A percentile compares a stretch with the other conserved stretches of the same genome.
Evolutionary conservation across 2,113 vertebrate species (phyloP).

Genomic region (Dryoscopus gambensis): DNA sequence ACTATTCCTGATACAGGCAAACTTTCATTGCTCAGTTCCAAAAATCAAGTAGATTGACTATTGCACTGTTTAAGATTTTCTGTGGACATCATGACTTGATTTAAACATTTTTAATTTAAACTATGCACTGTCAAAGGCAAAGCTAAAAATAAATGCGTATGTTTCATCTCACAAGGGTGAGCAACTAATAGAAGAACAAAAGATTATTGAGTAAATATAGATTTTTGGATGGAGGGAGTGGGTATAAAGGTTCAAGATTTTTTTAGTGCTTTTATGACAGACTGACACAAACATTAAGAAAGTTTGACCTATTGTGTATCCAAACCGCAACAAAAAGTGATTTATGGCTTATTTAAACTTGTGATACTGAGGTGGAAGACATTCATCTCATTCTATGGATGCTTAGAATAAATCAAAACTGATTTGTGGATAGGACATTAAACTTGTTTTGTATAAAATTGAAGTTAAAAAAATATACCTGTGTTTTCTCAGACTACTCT

Average conservation of each 20-base stretch:
- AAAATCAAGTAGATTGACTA: background rate
- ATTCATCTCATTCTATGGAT: slow-evolving; percentile 10
- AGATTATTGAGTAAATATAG: slow-evolving; percentile 50
- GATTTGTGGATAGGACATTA: background rate
- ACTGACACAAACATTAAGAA: slow-evolving; percentile 45
- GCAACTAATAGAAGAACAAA: slow-evolving; percentile 22
- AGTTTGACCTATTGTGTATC: slow-evolving; percentile 16
- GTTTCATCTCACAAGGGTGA: background rate
- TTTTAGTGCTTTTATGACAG: slow-evolving; percentile 32
- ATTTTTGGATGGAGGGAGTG: background rate
- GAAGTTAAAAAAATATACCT: background rate
- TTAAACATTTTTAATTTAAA: slow-evolving; percentile 10
- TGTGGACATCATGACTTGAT: background rate
- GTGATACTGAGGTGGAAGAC: slow-evolving; percentile 14
- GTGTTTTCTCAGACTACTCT: background rate
- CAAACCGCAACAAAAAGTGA: slow-evolving; percentile 2
- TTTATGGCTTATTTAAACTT: slow-evolving; percentile 41
- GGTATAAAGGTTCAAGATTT: slow-evolving; percentile 2
- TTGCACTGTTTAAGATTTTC: background rate
- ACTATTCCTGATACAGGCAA: too few relatives aligned
- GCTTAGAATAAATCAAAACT: slow-evolving; percentile 31
- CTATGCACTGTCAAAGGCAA: background rate
- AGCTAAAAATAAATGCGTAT: background rate
- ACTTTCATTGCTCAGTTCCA: background rate
- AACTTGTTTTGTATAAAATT: background rate